phyloP scores from a whole-genome alignment of 2,797 vertebrate species.

The Anabas testudineus region DNA sequence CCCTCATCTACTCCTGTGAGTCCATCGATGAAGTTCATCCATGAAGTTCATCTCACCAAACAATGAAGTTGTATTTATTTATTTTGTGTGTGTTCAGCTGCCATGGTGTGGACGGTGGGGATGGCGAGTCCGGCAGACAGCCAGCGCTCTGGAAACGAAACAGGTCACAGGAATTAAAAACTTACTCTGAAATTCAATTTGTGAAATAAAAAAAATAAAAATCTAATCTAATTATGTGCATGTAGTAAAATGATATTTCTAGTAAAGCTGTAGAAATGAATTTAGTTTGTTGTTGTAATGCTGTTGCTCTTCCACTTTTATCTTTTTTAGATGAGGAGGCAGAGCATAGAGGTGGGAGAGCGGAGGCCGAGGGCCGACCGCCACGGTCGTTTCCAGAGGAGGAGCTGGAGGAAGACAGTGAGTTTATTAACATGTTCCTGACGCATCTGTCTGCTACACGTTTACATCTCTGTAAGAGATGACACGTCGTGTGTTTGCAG shows the following conservation, averaged over 20 bases:
- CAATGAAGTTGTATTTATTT: too few species aligned
- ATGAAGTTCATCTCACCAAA: too few species aligned
- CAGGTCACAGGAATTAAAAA: conserved; percentile 60
- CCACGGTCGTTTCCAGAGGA: conserved; percentile 65
- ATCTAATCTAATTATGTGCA: too few species aligned
- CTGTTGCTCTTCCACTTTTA: too few species aligned
- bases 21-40: too few species aligned
- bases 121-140: conserved; percentile 87
- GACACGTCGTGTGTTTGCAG: conserved; percentile 28
- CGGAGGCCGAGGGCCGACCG: conserved; percentile 58
- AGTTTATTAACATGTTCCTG: conserved; percentile 45
- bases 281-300: too few species aligned
- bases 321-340: conserved; percentile 75
- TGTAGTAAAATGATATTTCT: too few species aligned
- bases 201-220: too few species aligned
- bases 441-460: too few species aligned
- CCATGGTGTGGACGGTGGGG: conserved; percentile 96
- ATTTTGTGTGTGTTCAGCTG: conserved; percentile 79
- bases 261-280: too few species aligned
- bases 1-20: conserved; percentile 97
- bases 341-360: conserved; percentile 58
- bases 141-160: conserved; percentile 50
- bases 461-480: too few species aligned
- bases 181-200: too few species aligned
- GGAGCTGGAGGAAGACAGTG: conserved; percentile 84